Conservation (phyloP, 1,140 invertebrate species). For the Lasioglossum albipes region DNA sequence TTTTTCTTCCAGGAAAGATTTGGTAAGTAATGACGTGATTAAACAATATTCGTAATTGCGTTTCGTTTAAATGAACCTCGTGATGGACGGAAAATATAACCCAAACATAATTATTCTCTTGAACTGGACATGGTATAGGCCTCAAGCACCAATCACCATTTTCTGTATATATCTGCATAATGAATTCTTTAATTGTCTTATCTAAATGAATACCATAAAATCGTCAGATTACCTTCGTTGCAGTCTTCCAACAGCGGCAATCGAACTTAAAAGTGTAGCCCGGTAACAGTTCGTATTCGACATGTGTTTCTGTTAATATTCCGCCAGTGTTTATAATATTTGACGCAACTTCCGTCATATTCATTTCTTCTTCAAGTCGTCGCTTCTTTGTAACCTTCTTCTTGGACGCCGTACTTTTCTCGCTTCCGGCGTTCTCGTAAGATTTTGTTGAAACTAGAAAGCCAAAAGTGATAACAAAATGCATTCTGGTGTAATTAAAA, state of each 20-base stretch:
- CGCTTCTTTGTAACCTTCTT: conserved; percentile 7
- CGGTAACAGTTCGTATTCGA: conserved; percentile 31
- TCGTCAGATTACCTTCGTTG: not conserved
- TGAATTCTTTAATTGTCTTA: too few species aligned
- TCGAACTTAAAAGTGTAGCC: conserved; percentile 36
- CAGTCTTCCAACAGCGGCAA: conserved; percentile 40
- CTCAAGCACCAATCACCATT: conserved; percentile 13
- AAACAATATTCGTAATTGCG: conserved; percentile 15
- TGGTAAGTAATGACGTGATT: conserved; percentile 14
- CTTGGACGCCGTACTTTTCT: not conserved
- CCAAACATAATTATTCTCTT: conserved; percentile 10
- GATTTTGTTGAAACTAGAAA: conserved; percentile 7
- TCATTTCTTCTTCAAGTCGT: not conserved
- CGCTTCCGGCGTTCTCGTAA: not conserved
- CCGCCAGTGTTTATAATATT: conserved; percentile 16
- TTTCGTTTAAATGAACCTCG: conserved; percentile 32
- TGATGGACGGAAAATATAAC: conserved; percentile 31
- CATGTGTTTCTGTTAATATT: conserved; percentile 18
- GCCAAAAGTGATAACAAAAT: conserved; percentile 37
- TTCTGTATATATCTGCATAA: conserved; percentile 22
- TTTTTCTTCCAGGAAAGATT: conserved; percentile 15
- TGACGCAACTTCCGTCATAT: not conserved
- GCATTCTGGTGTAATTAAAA: not conserved
- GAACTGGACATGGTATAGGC: conserved; percentile 15
- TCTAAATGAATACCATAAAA: not conserved